Evolutionary conservation across 2,888 invertebrate species (phyloP), one percentile per base, ranked within the genome.

Genomic region (Drosophila parthenogenetica): DNA sequence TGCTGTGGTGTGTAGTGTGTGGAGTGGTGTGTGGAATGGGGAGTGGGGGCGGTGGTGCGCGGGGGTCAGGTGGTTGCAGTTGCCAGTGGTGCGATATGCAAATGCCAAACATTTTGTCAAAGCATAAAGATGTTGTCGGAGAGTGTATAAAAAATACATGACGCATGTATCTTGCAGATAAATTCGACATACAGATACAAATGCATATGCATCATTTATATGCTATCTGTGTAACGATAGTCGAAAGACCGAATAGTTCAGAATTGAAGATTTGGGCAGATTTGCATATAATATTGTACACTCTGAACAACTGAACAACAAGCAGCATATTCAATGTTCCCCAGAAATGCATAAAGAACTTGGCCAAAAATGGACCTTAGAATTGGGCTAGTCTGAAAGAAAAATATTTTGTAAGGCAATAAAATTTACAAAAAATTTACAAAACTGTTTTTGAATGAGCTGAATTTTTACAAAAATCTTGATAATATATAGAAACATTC

Each of bases 81-180:
- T 39, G 63, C 71, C 39, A 16, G 48, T 57, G 64, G 57, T 69
- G 67, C 73, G 81, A 77, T 83, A 83, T 83, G 85, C 83, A 83
- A 83, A 85, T 83, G 85, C 65, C 75, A 77, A 75, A 79, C 79
- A 85, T 83, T 83, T 83, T 83, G 83, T 83, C 83, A 83, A 83
- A 83, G 83, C 85, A 83, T 85, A 85, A 83, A 85, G 81, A 84
- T 81, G 84, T 78, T 81, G 84, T 84, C 61, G 79, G 60, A 78
- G 81, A 80, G 79, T 75, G 58, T 78, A 83, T 83, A 75, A 83
- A 83, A 83, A 79, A 83, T 85, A 81, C 75, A 83, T 85, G 85
- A 79, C 62, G 69, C 82, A 80, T 84, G 76, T 72, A 77, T 68
- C 81, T 68, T 66, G 50, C 73, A 51, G 69, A 53, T 60, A 64